A percentile compares a stretch with the other conserved stretches of the same genome.
Evolutionary conservation across 2,888 invertebrate species (phyloP).

Genomic region (Arrhopalites spinosus): DNA sequence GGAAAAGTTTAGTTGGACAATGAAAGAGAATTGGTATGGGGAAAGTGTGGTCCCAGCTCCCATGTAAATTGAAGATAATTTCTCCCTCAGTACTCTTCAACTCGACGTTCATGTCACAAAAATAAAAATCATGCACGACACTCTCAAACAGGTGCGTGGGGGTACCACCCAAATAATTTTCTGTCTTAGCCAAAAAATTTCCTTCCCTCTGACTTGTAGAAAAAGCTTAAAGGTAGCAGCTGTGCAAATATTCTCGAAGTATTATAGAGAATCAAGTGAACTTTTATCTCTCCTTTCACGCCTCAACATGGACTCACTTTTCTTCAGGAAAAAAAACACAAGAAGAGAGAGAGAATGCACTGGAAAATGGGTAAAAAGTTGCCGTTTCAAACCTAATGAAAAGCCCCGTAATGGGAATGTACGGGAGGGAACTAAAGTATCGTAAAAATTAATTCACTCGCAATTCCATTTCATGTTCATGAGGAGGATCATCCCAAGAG

Average conservation of each 20-base stretch:
- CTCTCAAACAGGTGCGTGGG: too few species aligned
- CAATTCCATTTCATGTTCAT: conserved; percentile 23
- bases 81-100: too few species aligned
- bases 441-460: conserved; percentile 35
- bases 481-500: conserved; percentile 10
- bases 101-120: too few species aligned
- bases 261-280: not conserved
- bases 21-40: too few species aligned
- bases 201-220: too few species aligned
- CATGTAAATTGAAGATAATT: too few species aligned
- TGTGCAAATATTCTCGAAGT: conserved; percentile 21
- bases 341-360: not conserved
- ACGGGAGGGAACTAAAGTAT: conserved; percentile 24
- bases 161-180: too few species aligned
- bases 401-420: conserved; percentile 12
- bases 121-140: too few species aligned
- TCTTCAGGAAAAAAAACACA: not conserved
- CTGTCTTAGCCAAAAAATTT: too few species aligned
- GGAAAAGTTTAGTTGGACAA: too few species aligned
- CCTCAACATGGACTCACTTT: not conserved
- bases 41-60: too few species aligned
- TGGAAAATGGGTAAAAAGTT: not conserved
- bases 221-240: conserved; percentile 15
- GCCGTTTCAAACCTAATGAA: not conserved
- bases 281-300: not conserved